Conservation (phyloP, 2,797 vertebrate genomes). For the Pempheris klunzingeri region DNA sequence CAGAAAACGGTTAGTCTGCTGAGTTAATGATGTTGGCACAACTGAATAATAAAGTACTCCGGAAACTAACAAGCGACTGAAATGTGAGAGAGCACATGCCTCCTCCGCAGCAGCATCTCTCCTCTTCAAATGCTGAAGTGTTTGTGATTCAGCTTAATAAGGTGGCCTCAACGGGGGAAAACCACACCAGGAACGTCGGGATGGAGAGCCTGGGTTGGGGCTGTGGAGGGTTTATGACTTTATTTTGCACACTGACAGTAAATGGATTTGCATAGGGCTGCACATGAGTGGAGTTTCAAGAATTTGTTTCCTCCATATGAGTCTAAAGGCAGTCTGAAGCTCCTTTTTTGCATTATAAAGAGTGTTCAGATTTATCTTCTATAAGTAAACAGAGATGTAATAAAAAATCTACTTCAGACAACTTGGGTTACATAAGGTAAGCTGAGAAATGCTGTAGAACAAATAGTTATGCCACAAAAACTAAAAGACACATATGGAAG, state of each 20-base stretch:
- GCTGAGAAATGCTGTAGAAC: neutral
- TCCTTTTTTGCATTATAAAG: neutral
- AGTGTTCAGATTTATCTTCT: neutral
- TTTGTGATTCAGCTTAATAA: slow-evolving; percentile 77
- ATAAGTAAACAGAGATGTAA: neutral
- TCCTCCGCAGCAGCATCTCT: slow-evolving; percentile 53
- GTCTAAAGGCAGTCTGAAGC: neutral
- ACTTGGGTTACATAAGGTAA: neutral
- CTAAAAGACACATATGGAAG: neutral
- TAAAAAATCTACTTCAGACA: neutral
- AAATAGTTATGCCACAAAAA: neutral
- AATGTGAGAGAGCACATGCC: slow-evolving; percentile 56
- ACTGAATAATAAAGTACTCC: slow-evolving; percentile 51
- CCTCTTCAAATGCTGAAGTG: slow-evolving; percentile 70
- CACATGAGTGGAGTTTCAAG: slow-evolving; percentile 36
- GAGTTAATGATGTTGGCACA: slow-evolving; percentile 30
- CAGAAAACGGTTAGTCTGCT: slow-evolving; percentile 19
- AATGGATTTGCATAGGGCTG: slow-evolving; percentile 50
- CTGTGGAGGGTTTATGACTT: slow-evolving; percentile 55
- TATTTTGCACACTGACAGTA: slow-evolving; percentile 36
- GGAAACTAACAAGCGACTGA: slow-evolving; percentile 65
- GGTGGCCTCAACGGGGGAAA: slow-evolving; percentile 64
- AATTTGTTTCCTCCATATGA: slow-evolving; percentile 10
- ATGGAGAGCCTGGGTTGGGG: slow-evolving; percentile 45
- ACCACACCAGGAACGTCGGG: slow-evolving; percentile 57